These are phyloP conservation scores for Lucilia sericata DNA, from an alignment of 1,140 invertebrate species.

Conservation along the genomic window DNA sequence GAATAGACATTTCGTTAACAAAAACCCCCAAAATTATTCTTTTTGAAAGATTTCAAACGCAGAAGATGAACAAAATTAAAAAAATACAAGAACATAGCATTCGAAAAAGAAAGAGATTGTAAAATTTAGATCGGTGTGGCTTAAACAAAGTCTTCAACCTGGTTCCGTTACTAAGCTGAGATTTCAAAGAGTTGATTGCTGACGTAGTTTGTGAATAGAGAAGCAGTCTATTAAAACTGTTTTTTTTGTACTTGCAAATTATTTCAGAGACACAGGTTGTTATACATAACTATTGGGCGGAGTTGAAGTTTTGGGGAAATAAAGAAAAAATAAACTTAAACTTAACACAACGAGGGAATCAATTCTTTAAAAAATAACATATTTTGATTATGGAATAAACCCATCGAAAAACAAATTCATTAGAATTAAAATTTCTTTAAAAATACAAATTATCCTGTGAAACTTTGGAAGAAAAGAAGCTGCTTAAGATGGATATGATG, in stretches of 20 bases:
- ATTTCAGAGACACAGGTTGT: background rate
- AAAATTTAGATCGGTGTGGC: background rate
- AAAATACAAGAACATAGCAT: background rate
- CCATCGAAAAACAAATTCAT: too few species aligned
- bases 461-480: too few species aligned
- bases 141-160: background rate
- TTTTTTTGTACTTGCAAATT: background rate
- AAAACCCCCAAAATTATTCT: background rate
- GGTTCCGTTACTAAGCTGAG: constrained; percentile 3
- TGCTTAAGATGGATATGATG: too few species aligned
- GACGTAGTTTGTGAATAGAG: background rate
- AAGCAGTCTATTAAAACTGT: background rate
- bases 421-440: too few species aligned
- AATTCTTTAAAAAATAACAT: too few species aligned
- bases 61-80: background rate
- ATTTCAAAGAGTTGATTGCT: background rate
- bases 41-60: background rate
- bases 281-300: too few species aligned
- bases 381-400: too few species aligned
- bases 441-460: too few species aligned
- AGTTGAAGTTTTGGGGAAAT: too few species aligned
- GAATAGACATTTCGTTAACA: background rate
- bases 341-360: too few species aligned
- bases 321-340: too few species aligned
- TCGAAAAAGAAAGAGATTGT: constrained; percentile 6